Evolutionary conservation across 2,113 vertebrate genomes (phyloP).

Genomic region (Trachemys scripta): DNA sequence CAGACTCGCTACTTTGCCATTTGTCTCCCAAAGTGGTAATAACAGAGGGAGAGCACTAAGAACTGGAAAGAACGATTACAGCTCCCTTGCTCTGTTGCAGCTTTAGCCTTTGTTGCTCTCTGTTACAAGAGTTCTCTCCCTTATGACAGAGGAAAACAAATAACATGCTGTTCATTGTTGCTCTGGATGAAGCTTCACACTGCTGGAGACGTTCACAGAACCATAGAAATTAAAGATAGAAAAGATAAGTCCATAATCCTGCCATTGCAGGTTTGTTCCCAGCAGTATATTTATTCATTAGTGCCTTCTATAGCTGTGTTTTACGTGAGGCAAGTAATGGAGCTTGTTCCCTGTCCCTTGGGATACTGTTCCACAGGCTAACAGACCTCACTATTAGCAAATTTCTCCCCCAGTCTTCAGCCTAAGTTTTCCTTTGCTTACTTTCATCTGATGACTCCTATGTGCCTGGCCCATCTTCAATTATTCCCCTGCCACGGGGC

Average conservation of each 20-base stretch:
- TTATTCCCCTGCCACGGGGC: neutral
- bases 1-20: constrained; percentile 34
- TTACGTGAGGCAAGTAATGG: neutral
- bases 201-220: neutral
- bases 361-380: neutral
- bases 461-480: rapidly evolving
- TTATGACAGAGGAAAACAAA: constrained; percentile 37
- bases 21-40: constrained; percentile 59
- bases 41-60: constrained; percentile 27
- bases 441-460: neutral
- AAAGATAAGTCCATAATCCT: neutral
- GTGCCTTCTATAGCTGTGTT: neutral
- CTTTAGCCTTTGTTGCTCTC: constrained; percentile 52
- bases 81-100: constrained; percentile 28
- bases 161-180: neutral
- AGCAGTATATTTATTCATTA: neutral
- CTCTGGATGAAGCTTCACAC: neutral
- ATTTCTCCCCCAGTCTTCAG: neutral
- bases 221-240: neutral
- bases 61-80: constrained; percentile 43
- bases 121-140: constrained; percentile 33
- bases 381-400: neutral
- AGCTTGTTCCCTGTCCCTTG: neutral
- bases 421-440: neutral
- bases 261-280: neutral